Conservation (phyloP, 2,797 vertebrate genomes). For the Rousettus madagascariensis region DNA sequence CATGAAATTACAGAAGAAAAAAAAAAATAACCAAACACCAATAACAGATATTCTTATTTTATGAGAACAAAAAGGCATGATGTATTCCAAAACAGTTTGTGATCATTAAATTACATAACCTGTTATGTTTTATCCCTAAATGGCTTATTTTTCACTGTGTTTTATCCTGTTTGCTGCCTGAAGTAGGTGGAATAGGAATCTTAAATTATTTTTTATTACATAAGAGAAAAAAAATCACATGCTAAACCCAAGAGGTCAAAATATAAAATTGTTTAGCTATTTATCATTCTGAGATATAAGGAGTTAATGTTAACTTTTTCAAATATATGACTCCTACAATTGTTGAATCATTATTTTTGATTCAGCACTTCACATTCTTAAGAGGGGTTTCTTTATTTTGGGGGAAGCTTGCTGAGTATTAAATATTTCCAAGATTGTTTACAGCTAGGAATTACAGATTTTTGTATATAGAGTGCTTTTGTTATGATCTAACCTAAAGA, state of each 20-base stretch:
- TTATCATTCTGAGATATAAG: slow-evolving; percentile 72
- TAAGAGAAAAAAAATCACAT: background rate
- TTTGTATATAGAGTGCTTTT: slow-evolving; percentile 77
- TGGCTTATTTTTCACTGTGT: slow-evolving; percentile 62
- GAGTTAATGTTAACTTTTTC: slow-evolving; percentile 80
- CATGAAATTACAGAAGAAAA: slow-evolving; percentile 69
- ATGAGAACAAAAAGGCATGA: slow-evolving; percentile 51
- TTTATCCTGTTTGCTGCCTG: slow-evolving; percentile 54
- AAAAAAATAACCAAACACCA: slow-evolving; percentile 41
- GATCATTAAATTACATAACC: slow-evolving; percentile 69
- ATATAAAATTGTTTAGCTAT: slow-evolving; percentile 73
- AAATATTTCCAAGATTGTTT: slow-evolving; percentile 80
- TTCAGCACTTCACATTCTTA: slow-evolving; percentile 70
- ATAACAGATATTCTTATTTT: slow-evolving; percentile 62
- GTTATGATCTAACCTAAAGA: slow-evolving; percentile 85
- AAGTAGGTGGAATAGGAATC: slow-evolving; percentile 51
- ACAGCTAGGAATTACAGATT: slow-evolving; percentile 72
- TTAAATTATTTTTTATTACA: slow-evolving; percentile 58
- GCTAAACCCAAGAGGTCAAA: slow-evolving; percentile 70
- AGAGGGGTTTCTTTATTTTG: slow-evolving; percentile 72
- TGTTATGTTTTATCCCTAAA: slow-evolving; percentile 66
- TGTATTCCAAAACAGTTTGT: slow-evolving; percentile 67
- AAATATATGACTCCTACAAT: slow-evolving; percentile 63
- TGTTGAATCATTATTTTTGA: slow-evolving; percentile 78
- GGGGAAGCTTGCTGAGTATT: slow-evolving; percentile 75